Percentiles rank a stretch among this genome's conserved stretches.
Conservation (phyloP, 64 coral and sea anemone species). For the Stichodactyla mertensii region DNA sequence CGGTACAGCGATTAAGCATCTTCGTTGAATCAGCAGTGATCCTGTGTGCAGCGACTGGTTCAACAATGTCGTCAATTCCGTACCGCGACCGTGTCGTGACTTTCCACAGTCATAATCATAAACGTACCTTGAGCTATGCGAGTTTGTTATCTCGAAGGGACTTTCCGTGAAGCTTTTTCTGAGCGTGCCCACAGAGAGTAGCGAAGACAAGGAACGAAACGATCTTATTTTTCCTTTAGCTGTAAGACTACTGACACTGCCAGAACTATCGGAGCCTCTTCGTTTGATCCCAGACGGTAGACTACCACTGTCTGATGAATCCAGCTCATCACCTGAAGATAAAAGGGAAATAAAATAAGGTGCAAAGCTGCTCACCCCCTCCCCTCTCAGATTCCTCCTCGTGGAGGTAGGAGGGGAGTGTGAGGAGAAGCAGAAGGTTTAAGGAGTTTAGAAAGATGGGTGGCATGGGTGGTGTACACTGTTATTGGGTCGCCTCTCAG, state of each 20-base stretch:
- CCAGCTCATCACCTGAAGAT: slow-evolving; percentile 59
- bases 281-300: slow-evolving; percentile 51
- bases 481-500: too few species aligned
- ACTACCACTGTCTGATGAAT: slow-evolving; percentile 80
- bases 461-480: too few species aligned
- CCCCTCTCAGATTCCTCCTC: too few species aligned
- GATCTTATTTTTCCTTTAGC: slow-evolving; percentile 68
- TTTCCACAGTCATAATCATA: not conserved
- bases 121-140: slow-evolving; percentile 43
- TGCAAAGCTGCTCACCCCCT: not conserved
- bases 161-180: slow-evolving; percentile 80
- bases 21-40: too few species aligned
- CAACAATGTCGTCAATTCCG: too few species aligned
- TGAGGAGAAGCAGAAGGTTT: too few species aligned
- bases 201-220: slow-evolving; percentile 61
- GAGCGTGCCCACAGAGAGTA: slow-evolving; percentile 51
- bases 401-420: too few species aligned
- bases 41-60: too few species aligned
- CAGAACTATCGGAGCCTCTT: slow-evolving; percentile 85
- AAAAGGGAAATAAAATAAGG: too few species aligned
- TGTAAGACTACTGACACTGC: slow-evolving; percentile 68
- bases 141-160: slow-evolving; percentile 49
- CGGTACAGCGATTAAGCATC: too few species aligned
- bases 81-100: too few species aligned
- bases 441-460: too few species aligned